A percentile compares a stretch with the other conserved stretches of the same genome.
Evolutionary conservation across 2,113 vertebrate species (phyloP).

Genomic region (Gallinago media): DNA sequence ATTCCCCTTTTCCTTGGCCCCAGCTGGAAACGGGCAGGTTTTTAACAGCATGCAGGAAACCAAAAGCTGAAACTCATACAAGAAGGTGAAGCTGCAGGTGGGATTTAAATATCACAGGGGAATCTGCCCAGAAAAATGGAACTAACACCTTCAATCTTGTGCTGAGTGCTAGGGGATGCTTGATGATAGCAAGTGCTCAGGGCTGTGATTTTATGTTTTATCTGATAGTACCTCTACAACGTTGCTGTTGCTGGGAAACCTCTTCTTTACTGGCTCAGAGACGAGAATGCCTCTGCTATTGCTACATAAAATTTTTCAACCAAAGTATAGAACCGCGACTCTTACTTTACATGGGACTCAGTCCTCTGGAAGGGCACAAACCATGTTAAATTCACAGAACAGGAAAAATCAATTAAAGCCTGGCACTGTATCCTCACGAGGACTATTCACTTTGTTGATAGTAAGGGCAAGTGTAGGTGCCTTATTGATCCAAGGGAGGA

Average conservation of each 20-base stretch:
- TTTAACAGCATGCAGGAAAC: background rate
- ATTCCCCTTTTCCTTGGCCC: background rate
- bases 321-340: background rate
- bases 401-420: background rate
- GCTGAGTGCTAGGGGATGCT: background rate
- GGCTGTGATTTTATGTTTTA: constrained; percentile 41
- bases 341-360: background rate
- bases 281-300: background rate
- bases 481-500: background rate
- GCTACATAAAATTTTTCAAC: background rate
- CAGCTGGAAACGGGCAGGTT: background rate
- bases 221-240: background rate
- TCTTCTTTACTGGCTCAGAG: background rate
- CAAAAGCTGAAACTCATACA: background rate
- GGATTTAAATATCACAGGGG: constrained; percentile 7
- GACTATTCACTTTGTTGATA: background rate
- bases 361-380: background rate
- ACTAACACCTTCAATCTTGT: constrained; percentile 28
- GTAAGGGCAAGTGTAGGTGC: background rate
- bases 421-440: background rate
- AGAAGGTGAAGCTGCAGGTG: background rate
- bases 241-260: constrained; percentile 51
- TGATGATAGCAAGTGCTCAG: constrained; percentile 17
- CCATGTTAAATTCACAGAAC: background rate
- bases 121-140: constrained; percentile 16